Conservation (phyloP, 2,888 invertebrate species). For the Buathra laborator region DNA sequence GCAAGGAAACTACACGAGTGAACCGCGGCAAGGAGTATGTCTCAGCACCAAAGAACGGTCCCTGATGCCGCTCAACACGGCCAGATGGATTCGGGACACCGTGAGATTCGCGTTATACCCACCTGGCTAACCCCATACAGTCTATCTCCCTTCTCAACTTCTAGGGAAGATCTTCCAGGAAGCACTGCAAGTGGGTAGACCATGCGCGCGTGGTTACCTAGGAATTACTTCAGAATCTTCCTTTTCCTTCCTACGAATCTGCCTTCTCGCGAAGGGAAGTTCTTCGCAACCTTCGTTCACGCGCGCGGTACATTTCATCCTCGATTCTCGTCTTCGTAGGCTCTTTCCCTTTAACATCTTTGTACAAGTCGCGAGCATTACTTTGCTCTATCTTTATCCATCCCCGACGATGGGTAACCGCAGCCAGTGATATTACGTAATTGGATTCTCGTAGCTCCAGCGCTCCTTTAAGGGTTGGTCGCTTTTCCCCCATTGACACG, state of each 20-base stretch:
- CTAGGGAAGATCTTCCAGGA: conserved; percentile 42
- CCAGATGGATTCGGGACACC: conserved; percentile 82
- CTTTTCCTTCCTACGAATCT: not conserved
- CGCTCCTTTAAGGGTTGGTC: conserved; percentile 76
- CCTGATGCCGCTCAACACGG: conserved; percentile 63
- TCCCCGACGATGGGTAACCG: conserved; percentile 70
- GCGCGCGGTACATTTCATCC: not conserved
- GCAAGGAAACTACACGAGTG: conserved; percentile 61
- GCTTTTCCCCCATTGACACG: conserved; percentile 75
- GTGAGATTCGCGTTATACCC: conserved; percentile 82
- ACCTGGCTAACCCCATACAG: conserved; percentile 80
- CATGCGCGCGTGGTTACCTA: conserved; percentile 46
- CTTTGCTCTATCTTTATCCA: conserved; percentile 53
- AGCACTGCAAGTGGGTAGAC: conserved; percentile 26
- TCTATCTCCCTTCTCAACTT: conserved; percentile 32
- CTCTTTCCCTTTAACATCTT: conserved; percentile 43
- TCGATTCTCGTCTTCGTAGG: conserved; percentile 24
- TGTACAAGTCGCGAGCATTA: conserved; percentile 39
- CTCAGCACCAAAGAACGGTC: conserved; percentile 45
- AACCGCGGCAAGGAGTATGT: conserved; percentile 33
- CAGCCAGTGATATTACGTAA: conserved; percentile 80
- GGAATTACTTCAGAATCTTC: conserved; percentile 38
- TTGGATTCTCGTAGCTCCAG: conserved; percentile 78
- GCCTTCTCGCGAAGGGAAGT: not conserved
- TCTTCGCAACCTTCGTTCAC: not conserved